Evolutionary conservation across 2,888 invertebrate species (phyloP), one percentile per base, ranked within the genome.

Genomic region (Phorcus lineatus): DNA sequence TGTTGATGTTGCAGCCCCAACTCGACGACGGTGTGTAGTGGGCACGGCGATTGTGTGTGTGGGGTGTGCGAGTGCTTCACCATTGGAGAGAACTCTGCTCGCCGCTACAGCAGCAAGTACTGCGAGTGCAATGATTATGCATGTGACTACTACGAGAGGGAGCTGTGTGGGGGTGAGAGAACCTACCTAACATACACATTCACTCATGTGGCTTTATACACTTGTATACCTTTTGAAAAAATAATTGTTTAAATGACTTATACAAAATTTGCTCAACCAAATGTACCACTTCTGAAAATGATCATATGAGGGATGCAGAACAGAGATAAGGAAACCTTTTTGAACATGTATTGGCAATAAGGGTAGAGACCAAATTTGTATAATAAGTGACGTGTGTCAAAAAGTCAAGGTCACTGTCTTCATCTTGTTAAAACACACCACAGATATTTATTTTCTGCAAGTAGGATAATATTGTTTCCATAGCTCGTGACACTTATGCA

Each of bases 41-140:
- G 93, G 3, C 91, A 94, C 74, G 94, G 94, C 16, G 90, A 85
- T 24, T 85, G 85, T 80, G 91, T 93, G 81, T 94, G 94, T 86
- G 94, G 94, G 36, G 89, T 90, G 67, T 94, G 94, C 86, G 90
- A 92, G 77, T 94, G 94, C 86, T 84, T 86, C 70, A 80, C 88
- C 19, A 82, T 87, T 52, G 79, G 82, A 28, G 36, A 40, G 0
- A 80, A 83, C 67, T 70, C 85, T 2, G 81, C 77, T 16, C 79
- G 85, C 66, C 84, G 76, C 11, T 91, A 88, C 79, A 94, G 94
- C 54, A 96, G 96, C 0, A 95, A 94, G 80, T 96, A 94, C 94
- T 99, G 99, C 92, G 96, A 99, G 93, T 99, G 98, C 93, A 98
- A 99, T 93, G 97, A 98, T 94, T 98, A 97, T 94, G 96, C 96